A percentile compares a stretch with the other conserved stretches of the same genome.
Conservation (phyloP, 2,888 invertebrate genomes). For the Lepidonotus clava region DNA sequence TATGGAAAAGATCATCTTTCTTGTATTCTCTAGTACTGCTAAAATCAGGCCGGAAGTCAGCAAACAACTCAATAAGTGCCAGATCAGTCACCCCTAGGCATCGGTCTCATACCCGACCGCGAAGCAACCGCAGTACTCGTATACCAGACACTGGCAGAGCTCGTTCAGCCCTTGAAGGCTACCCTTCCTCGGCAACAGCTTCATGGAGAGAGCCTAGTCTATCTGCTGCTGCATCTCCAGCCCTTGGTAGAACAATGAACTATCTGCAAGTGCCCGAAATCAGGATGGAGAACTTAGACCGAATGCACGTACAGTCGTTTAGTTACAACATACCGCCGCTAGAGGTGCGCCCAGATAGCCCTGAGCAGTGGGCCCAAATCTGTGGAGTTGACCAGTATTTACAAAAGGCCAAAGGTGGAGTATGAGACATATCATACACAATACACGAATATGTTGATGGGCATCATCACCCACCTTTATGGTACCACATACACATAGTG, state of each 20-base stretch:
- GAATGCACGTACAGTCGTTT: neutral
- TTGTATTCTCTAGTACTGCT: constrained; percentile 6
- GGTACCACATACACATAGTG: too few species aligned
- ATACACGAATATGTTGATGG: neutral
- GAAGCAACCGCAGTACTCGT: neutral
- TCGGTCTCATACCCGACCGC: neutral
- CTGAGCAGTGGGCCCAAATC: neutral
- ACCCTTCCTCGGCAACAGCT: neutral
- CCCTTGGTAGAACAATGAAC: neutral
- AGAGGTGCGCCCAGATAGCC: neutral
- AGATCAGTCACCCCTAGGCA: neutral
- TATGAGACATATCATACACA: neutral
- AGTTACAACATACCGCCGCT: neutral
- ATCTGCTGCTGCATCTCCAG: neutral
- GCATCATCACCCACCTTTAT: too few species aligned
- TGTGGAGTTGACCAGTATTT: neutral
- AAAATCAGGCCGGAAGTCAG: neutral
- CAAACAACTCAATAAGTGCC: neutral
- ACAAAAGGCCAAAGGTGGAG: neutral
- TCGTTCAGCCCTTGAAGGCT: neutral
- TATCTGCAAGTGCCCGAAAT: constrained; percentile 5
- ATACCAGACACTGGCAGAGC: neutral
- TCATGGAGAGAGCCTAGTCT: neutral
- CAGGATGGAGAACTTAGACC: neutral
- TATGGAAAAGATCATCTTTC: too few species aligned